phyloP scores from a whole-genome alignment of 2,888 invertebrate species.

The Athripsodes cinereus region DNA sequence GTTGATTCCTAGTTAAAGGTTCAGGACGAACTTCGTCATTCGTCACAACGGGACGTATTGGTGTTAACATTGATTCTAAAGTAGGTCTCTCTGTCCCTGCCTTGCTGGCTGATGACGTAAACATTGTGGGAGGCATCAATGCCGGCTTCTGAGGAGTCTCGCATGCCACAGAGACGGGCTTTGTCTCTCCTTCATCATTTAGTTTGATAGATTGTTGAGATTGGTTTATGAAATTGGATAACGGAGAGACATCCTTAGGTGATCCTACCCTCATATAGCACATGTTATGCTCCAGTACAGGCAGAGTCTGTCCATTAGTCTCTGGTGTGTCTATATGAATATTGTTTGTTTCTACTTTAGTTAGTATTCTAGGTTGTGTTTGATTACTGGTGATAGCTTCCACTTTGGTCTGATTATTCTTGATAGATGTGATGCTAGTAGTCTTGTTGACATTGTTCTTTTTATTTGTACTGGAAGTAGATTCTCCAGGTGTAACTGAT shows the following conservation, averaged over 20 bases:
- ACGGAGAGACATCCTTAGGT: slow-evolving; percentile 50
- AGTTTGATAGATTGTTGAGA: slow-evolving; percentile 39
- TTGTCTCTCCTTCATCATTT: slow-evolving; percentile 24
- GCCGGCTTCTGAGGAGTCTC: slow-evolving; percentile 61
- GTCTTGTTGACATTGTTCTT: slow-evolving; percentile 34
- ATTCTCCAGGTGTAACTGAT: slow-evolving; percentile 57
- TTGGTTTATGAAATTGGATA: slow-evolving; percentile 51
- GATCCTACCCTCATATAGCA: slow-evolving; percentile 51
- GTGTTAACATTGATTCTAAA: slow-evolving; percentile 28
- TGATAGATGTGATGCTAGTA: slow-evolving; percentile 37
- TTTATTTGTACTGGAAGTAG: slow-evolving; percentile 46
- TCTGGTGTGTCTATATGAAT: slow-evolving; percentile 24
- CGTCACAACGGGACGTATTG: slow-evolving; percentile 18
- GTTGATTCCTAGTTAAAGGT: slow-evolving; percentile 80
- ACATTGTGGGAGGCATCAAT: slow-evolving; percentile 83
- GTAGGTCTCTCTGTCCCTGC: slow-evolving; percentile 17
- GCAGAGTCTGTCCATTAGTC: slow-evolving; percentile 24
- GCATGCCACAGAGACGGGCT: slow-evolving; percentile 31
- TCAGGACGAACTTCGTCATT: slow-evolving; percentile 42
- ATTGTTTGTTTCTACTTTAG: slow-evolving; percentile 32
- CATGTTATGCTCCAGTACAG: slow-evolving; percentile 46
- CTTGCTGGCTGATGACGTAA: slow-evolving; percentile 51
- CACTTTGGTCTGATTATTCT: slow-evolving; percentile 31
- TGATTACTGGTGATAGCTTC: slow-evolving; percentile 30
- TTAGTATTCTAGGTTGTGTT: slow-evolving; percentile 39